Percentiles rank a stretch among this genome's conserved stretches.
Conservation (phyloP, 2,888 invertebrate species). For the Xestia sexstrigata region DNA sequence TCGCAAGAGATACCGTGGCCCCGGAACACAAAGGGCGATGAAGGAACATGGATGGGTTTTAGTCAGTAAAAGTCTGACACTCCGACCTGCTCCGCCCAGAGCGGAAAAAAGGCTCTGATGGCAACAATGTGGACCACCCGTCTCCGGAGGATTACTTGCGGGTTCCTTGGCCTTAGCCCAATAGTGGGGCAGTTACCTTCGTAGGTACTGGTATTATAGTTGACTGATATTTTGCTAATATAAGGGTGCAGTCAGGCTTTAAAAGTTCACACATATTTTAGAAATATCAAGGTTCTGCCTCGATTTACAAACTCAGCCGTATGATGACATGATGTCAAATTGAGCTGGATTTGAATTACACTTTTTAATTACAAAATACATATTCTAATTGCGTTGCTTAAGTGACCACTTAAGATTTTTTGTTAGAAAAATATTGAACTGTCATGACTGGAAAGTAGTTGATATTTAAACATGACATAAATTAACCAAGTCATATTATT, state of each 20-base stretch:
- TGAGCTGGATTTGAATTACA: background rate
- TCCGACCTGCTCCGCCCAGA: no score
- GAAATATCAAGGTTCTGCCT: slow-evolving; percentile 1
- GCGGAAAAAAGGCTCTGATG: no score
- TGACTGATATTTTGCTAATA: background rate
- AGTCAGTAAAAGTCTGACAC: no score
- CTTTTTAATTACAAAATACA: background rate
- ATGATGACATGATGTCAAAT: background rate
- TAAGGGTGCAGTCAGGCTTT: background rate
- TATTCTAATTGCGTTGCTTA: background rate
- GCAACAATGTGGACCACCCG: background rate
- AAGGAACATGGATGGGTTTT: no score
- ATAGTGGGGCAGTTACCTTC: background rate
- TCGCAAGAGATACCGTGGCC: no score
- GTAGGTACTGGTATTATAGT: background rate
- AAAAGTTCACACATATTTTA: background rate
- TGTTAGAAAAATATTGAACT: slow-evolving; percentile 12
- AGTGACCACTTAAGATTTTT: slow-evolving; percentile 19
- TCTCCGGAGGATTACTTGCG: background rate
- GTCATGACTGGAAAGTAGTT: slow-evolving; percentile 30
- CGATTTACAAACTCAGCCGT: background rate
- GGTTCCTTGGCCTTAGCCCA: background rate
- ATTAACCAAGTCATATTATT: background rate
- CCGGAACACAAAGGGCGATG: no score
- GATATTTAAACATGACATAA: slow-evolving; percentile 14